Base-by-base conservation (phyloP, 2,888 invertebrate genomes). In the Drosophila paracracens region DNA sequence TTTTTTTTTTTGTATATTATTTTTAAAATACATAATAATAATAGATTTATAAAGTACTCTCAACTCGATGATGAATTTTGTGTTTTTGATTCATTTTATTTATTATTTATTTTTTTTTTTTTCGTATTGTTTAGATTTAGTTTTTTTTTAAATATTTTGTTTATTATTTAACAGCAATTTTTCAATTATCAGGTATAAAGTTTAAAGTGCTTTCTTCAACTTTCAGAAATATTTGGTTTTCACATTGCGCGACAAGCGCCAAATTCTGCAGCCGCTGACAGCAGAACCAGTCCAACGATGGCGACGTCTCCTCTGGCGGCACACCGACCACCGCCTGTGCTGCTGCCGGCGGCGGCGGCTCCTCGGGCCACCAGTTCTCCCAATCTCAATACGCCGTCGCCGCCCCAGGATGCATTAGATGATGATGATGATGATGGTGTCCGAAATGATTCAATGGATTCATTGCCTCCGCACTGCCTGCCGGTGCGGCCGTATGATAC, bases 301-400 rank as follows among this genome's bases (percentile, higher is more conserved):
- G 46, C 48, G 79, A 51, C 48, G 71, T 50, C 65, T 84, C 84
- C 52, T 86, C 88, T 56, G 70, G 66, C 59, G 62, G 54, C 63
- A 46, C 38, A 25, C 35, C 40, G 54, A 50, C 31, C 31, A 53
- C 58, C 53, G 69, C 62, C 51, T 57, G 50, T 21, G 81, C 13
- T 53, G 58, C n/a, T 35, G 56, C 13, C 27, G 74, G 56, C 35
- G 77, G 70, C 18, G 83, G 75, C 29, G 76, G 79, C 67, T 88
- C 89, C 46, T 88, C 87, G 52, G 89, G 84, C 84, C 83, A 79
- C 88, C 89, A 82, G 88, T 78, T 84, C 79, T 85, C 87, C 90
- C 91, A 90, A 79, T 94, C 94, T 96, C 96, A 96, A 94, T 96
- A 96, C 59, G 96, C 96, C 70, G 96, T 95, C 68, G 96, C 95